A percentile compares a stretch with the other conserved stretches of the same genome.
These are phyloP conservation scores for Branchellion lobata DNA, from an alignment of 2,888 invertebrate species.

Conservation along the genomic window DNA sequence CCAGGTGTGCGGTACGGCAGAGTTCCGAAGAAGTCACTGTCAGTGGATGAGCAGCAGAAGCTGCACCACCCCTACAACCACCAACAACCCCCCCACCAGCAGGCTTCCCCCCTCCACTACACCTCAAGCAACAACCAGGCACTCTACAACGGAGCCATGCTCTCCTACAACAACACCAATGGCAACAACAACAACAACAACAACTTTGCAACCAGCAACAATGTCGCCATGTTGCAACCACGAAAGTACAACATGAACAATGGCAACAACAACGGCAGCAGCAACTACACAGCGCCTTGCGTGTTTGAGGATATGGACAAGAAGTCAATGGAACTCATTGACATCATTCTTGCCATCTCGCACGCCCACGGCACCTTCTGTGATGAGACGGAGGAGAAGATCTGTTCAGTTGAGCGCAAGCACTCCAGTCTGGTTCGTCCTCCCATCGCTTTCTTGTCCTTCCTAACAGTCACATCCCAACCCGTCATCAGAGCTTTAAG, in stretches of 20 bases:
- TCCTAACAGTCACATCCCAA: background rate
- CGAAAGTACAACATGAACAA: background rate
- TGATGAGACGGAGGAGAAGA: conserved; percentile 77
- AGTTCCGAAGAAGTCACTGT: conserved; percentile 87
- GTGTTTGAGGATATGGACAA: conserved; percentile 65
- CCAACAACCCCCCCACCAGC: background rate
- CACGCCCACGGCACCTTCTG: conserved; percentile 83
- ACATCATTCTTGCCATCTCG: conserved; percentile 76
- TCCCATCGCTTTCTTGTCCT: background rate
- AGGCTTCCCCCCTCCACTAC: background rate
- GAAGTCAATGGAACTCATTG: conserved; percentile 75
- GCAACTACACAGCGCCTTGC: conserved; percentile 26
- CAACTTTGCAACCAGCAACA: background rate
- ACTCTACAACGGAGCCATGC: background rate
- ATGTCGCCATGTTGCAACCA: background rate
- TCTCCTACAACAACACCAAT: background rate
- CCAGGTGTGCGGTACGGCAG: conserved; percentile 75
- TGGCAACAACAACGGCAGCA: too few relatives aligned
- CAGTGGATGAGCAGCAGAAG: conserved; percentile 67
- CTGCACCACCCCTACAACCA: background rate
- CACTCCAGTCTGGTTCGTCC: conserved; percentile 69
- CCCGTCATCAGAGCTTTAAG: too few relatives aligned
- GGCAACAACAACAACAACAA: background rate
- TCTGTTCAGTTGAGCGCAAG: conserved; percentile 71
- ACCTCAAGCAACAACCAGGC: background rate